Percentiles rank a stretch among this genome's conserved stretches.
phyloP scores from a whole-genome alignment of 2,113 vertebrate species.

The Empidonax alnorum region DNA sequence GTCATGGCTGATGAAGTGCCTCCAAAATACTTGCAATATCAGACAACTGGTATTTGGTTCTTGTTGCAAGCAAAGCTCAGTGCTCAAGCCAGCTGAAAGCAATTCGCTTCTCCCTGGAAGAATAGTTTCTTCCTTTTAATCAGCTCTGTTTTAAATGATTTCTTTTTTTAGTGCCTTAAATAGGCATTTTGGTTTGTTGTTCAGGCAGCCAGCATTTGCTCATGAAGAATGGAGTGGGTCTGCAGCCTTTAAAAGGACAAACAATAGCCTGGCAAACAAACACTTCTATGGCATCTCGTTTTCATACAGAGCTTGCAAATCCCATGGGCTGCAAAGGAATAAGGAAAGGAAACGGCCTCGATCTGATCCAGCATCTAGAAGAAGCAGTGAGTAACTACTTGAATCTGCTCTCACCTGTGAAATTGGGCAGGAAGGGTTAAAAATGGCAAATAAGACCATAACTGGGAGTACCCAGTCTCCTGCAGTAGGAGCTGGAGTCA shows the following conservation, averaged over 20 bases:
- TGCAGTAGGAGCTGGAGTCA: not conserved
- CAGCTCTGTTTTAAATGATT: conserved; percentile 47
- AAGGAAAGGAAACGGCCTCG: not conserved
- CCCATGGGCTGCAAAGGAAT: not conserved
- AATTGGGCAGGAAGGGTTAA: not conserved
- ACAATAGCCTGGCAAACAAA: conserved; percentile 57
- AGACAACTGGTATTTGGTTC: conserved; percentile 24
- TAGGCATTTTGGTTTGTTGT: conserved; percentile 53
- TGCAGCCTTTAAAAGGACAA: conserved; percentile 39
- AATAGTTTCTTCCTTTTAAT: conserved; percentile 62
- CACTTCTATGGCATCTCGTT: not conserved
- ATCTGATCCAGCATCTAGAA: not conserved
- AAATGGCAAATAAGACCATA: not conserved
- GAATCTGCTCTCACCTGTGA: not conserved
- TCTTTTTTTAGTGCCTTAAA: conserved; percentile 60
- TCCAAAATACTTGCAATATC: conserved; percentile 34
- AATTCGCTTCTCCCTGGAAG: conserved; percentile 35
- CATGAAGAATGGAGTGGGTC: conserved; percentile 1
- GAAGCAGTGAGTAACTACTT: not conserved
- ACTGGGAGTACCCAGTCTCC: not conserved
- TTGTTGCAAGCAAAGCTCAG: not conserved
- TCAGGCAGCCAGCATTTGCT: conserved; percentile 19
- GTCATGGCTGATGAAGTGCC: not conserved
- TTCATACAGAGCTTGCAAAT: not conserved
- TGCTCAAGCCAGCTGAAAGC: conserved; percentile 54